Base-by-base conservation (phyloP, 2,797 vertebrate species). In the Danio tinwini region DNA sequence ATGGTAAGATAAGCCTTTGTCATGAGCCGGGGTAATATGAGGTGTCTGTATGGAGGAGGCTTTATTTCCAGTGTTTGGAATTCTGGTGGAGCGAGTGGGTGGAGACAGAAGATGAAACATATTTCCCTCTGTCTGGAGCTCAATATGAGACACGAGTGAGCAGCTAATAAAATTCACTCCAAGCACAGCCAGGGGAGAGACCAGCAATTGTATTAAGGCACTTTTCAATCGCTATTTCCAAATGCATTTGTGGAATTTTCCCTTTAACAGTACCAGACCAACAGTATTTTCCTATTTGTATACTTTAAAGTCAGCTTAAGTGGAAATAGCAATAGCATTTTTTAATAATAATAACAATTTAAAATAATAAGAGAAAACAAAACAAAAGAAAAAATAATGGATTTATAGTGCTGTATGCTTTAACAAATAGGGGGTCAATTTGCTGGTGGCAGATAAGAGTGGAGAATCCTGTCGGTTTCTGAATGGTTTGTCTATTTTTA, bases 71-170 rank as follows among this genome's bases (percentile, higher is more conserved):
- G 45, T 75, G 39, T 76, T 78, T 81, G 69, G 80, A 83, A 83
- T 81, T 50, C 63, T 76, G 52, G 3, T 70, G 39, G 17, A 71
- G 39, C 17, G 78, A 81, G 74, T 83, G 81, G 82, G 79, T 67
- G 67, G 55, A 72, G 61, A 76, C 75, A 69, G 72, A 21, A 73
- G 47, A 71, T 74, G 40, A 77, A 81, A 67, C 70, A 82, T 76
- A 74, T 76, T 82, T 73, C 65, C 62, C 45, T 53, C 78, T 80
- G 82, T 83, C 67, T 81, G 79, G 53, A 73, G 72, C 70, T 61
- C 40, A 56, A 69, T 69, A 76, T 79, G 52, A 79, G 74, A 81
- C 67, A 53, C n/a, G 42, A 81, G 71, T 72, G 49, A 42, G 45
- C 76, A 80, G 76, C 72, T 79, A 80, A 83, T 71, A 83, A 73